Base-by-base conservation (phyloP, 2,113 vertebrate species). In the Diadophis punctatus region DNA sequence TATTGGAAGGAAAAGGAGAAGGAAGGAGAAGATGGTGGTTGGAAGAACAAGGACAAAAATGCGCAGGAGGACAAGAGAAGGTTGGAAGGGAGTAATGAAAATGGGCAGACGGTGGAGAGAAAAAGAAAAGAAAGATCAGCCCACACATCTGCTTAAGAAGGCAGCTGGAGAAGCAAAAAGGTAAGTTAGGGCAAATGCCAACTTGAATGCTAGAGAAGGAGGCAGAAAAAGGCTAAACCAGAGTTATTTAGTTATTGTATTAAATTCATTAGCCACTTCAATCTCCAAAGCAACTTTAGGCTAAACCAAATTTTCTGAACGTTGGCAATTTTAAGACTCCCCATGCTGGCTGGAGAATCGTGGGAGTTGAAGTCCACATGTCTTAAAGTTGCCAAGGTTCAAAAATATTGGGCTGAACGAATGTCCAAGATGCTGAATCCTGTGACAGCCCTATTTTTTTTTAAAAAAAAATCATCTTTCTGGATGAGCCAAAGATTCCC, bases 41-140 rank as follows among this genome's bases (percentile, higher is more conserved):
- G 74, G 48, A 52, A 30, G 16, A 34, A 10, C 23, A 9, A 89
- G 27, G 23, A 20, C 16, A 30, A 53, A n/a, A 27, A 4, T 52
- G 8, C 1, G 12, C 3, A 49, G 56, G 25, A 74, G 46, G 18
- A 68, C 4, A 5, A 25, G 51, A 20, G 63, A 43, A 43, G 23
- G 25, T 43, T 25, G 27, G n/a, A 43, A 22, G 22, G 30, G 9
- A 34, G 51, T 23, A 18, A n/a, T 56, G 46, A 22, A 56, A 46
- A 48, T 34, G n/a, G 53, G 34, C 23, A 85, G 20, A 8, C n/a
- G 22, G 25, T 53, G 22, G 46, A 48, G 43, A 58, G 49, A 90
- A 23, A 86, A 86, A 86, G 27, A 46, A 96, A 93, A 97, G 95
- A 97, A 94, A 97, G 91, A 95, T 98, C 97, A 98, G 97, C 94